phyloP scores from a whole-genome alignment of 2,113 vertebrate species.

The Recurvirostra avosetta region DNA sequence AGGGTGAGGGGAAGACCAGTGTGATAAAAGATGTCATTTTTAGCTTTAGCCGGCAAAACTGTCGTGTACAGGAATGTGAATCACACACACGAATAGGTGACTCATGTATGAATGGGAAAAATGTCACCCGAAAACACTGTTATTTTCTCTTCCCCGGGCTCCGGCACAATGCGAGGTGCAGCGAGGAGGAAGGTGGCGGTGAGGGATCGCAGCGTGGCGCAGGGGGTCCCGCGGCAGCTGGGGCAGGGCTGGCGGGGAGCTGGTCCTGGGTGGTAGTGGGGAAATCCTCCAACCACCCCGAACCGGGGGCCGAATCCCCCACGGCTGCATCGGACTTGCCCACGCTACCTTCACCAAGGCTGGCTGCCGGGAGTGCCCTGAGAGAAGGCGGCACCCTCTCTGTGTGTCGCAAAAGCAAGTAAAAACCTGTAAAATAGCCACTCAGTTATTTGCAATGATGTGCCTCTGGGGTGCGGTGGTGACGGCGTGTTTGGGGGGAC shows the following conservation, averaged over 20 bases:
- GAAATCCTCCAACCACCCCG: background rate
- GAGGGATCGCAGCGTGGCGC: background rate
- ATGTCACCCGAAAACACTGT: background rate
- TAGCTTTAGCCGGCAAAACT: background rate
- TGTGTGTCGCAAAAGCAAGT: background rate
- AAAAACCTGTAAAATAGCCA: background rate
- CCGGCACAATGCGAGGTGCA: fast-evolving
- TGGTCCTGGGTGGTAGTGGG: too few species aligned
- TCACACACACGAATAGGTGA: background rate
- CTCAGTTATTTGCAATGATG: fast-evolving
- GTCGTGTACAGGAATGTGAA: background rate
- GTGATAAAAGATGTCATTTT: background rate
- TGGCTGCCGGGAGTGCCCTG: background rate
- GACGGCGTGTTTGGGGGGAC: too few species aligned
- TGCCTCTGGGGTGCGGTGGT: background rate
- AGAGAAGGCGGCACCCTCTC: background rate
- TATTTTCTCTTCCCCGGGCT: background rate
- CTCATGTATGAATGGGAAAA: background rate
- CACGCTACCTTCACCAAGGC: too few species aligned
- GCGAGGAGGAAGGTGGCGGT: background rate
- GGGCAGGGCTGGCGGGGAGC: background rate
- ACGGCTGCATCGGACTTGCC: fast-evolving
- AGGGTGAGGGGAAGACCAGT: background rate
- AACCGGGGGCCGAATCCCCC: background rate
- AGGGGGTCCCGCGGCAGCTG: background rate